A percentile compares a stretch with the other conserved stretches of the same genome.
Conservation (phyloP, 1,140 invertebrate genomes). For the Contarinia nasturtii region DNA sequence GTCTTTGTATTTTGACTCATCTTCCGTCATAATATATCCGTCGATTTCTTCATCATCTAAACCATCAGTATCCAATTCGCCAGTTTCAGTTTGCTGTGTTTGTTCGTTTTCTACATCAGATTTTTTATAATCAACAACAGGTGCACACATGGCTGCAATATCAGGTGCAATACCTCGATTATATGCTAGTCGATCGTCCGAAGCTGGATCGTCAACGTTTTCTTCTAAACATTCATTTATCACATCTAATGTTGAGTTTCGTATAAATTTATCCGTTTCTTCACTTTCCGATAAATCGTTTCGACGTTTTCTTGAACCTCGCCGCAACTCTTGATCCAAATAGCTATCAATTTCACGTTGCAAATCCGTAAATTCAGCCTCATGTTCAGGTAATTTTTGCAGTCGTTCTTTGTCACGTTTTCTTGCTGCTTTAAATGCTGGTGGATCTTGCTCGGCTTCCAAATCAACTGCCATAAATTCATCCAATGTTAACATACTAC, state of each 20-base stretch:
- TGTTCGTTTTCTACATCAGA: conserved; percentile 15
- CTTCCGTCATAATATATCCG: conserved; percentile 64
- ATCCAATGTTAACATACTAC: conserved; percentile 73
- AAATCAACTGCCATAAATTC: conserved; percentile 96
- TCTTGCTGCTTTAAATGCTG: conserved; percentile 76
- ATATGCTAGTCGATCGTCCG: conserved; percentile 9
- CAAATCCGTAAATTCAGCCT: conserved; percentile 43
- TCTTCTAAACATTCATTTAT: conserved; percentile 26
- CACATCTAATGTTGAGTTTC: conserved; percentile 32
- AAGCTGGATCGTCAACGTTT: conserved; percentile 6
- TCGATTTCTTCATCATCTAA: conserved; percentile 79
- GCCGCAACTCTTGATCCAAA: conserved; percentile 39
- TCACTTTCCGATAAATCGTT: conserved; percentile 18
- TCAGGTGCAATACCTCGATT: conserved; percentile 16
- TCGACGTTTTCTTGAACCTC: conserved; percentile 7
- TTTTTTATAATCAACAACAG: conserved; percentile 13
- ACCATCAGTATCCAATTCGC: conserved; percentile 58
- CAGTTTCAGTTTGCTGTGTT: conserved; percentile 20
- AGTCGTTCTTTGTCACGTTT: conserved; percentile 68
- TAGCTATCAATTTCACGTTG: conserved; percentile 57
- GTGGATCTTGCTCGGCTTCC: conserved; percentile 92
- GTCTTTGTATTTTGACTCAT: conserved; percentile 61
- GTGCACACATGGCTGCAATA: conserved; percentile 18
- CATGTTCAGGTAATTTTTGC: conserved; percentile 35
- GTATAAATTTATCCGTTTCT: conserved; percentile 33